Conservation (phyloP, 2,888 invertebrate species). For the Hydraecia micacea region DNA sequence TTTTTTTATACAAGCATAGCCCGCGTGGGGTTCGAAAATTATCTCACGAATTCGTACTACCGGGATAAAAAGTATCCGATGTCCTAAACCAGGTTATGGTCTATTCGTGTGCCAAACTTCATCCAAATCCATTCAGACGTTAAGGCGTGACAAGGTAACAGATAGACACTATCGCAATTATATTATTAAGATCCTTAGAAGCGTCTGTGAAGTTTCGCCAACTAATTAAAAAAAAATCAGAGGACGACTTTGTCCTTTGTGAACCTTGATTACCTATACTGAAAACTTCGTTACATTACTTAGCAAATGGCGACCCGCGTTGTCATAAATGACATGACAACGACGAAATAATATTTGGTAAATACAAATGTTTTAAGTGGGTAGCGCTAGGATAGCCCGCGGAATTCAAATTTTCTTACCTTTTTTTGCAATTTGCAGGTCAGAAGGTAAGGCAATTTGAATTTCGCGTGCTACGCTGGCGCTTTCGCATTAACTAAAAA, state of each 20-base stretch:
- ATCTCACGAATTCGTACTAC: background rate
- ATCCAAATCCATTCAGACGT: background rate
- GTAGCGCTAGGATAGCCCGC: too few relatives aligned
- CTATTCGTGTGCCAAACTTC: background rate
- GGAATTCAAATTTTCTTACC: background rate
- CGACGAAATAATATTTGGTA: background rate
- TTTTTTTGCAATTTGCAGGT: background rate
- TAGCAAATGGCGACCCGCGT: background rate
- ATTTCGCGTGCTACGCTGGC: too few relatives aligned
- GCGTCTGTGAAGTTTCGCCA: background rate
- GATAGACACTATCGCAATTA: background rate
- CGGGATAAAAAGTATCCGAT: background rate
- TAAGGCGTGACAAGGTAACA: too few relatives aligned
- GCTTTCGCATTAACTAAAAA: background rate
- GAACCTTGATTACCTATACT: background rate
- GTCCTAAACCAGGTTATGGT: background rate
- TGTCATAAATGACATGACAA: background rate
- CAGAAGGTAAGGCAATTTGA: too few relatives aligned
- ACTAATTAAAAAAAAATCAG: background rate
- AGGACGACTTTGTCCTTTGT: background rate
- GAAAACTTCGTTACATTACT: background rate
- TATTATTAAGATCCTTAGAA: background rate
- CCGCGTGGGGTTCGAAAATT: background rate
- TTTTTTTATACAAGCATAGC: background rate
- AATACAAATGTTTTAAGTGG: background rate